Percentiles rank a stretch among this genome's conserved stretches.
phyloP scores from a whole-genome alignment of 1,140 invertebrate species.

The Linepithema humile region DNA sequence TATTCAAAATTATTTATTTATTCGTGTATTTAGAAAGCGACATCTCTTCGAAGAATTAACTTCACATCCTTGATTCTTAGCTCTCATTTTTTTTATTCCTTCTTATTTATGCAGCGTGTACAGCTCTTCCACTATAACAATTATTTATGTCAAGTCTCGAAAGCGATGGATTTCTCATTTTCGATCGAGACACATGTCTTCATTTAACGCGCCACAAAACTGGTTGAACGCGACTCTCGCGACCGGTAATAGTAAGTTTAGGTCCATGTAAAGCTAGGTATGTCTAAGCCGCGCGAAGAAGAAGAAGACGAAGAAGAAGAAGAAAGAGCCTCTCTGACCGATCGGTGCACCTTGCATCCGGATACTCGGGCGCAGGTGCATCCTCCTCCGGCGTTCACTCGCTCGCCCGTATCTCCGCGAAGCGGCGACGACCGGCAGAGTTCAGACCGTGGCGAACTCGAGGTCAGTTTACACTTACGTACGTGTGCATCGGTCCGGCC shows the following conservation, averaged over 20 bases:
- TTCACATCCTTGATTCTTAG: background rate
- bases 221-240: conserved; percentile 3
- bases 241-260: background rate
- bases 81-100: background rate
- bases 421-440: conserved; percentile 5
- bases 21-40: background rate
- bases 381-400: conserved; percentile 30
- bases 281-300: background rate
- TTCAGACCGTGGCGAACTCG: conserved; percentile 35
- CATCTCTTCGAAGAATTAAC: background rate
- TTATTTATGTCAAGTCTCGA: background rate
- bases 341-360: conserved; percentile 42
- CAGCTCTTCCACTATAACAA: background rate
- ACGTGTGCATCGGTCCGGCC: conserved; percentile 36
- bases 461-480: conserved; percentile 59
- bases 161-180: background rate
- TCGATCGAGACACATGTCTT: background rate
- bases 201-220: background rate
- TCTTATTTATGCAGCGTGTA: background rate
- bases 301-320: conserved; percentile 26
- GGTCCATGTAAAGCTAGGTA: conserved; percentile 34
- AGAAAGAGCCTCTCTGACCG: conserved; percentile 41
- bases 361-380: conserved; percentile 57
- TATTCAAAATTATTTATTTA: background rate
- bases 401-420: conserved; percentile 38